Evolutionary conservation across 2,113 vertebrate genomes (phyloP).

Genomic region (Dromas ardeola): DNA sequence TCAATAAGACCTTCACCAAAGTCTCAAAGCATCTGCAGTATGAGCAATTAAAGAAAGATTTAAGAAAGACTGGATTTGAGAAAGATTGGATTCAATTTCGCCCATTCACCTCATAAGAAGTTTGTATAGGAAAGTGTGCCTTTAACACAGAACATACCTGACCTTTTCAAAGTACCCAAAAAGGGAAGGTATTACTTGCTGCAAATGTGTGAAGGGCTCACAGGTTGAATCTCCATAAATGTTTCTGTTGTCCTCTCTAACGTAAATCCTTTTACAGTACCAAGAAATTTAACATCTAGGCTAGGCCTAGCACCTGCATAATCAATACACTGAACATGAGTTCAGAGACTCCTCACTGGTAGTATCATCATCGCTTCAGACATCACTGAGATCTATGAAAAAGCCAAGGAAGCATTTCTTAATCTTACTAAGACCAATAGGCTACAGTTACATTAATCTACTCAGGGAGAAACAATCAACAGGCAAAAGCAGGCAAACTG

Average conservation of each 20-base stretch:
- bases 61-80: too few species aligned
- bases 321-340: rapidly evolving
- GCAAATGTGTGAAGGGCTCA: rapidly evolving
- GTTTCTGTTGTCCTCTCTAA: neutral
- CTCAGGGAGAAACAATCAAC: neutral
- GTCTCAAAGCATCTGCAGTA: neutral
- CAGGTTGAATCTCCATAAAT: neutral
- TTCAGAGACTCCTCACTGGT: neutral
- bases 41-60: neutral
- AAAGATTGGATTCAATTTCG: neutral
- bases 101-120: neutral
- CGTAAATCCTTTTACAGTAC: rapidly evolving
- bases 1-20: neutral
- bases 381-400: neutral
- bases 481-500: neutral
- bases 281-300: neutral
- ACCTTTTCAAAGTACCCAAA: neutral
- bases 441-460: neutral
- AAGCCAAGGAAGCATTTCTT: neutral
- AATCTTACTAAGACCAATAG: neutral
- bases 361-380: neutral
- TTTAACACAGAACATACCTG: neutral
- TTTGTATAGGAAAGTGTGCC: neutral
- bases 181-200: neutral
- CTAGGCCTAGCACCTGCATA: neutral